Evolutionary conservation across 2,888 invertebrate species (phyloP).

Genomic region (Baccha elongata): DNA sequence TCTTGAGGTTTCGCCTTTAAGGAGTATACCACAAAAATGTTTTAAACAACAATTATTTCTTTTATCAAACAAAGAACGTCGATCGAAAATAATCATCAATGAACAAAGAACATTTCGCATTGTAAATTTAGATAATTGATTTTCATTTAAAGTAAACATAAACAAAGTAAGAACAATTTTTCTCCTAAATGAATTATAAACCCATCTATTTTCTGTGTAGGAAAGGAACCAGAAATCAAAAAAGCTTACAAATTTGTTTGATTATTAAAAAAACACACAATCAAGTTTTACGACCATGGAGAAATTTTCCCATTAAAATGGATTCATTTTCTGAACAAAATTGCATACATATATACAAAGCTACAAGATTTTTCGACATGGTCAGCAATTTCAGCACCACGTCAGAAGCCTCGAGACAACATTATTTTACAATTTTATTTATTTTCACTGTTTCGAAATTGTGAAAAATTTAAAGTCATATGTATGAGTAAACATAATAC

Average conservation of each 20-base stretch:
- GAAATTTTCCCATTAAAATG: slow-evolving; percentile 19
- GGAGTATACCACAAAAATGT: too few species aligned
- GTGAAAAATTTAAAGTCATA: slow-evolving; percentile 10
- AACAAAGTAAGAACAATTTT: not conserved
- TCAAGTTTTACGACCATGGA: slow-evolving; percentile 13
- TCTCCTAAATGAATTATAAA: not conserved
- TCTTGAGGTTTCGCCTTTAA: too few species aligned
- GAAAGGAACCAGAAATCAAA: slow-evolving; percentile 11
- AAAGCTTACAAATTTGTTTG: slow-evolving; percentile 21
- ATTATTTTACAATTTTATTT: slow-evolving; percentile 18
- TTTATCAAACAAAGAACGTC: too few species aligned
- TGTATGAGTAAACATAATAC: not conserved
- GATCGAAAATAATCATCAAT: too few species aligned
- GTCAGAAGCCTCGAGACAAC: not conserved
- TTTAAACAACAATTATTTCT: too few species aligned
- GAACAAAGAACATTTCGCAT: too few species aligned
- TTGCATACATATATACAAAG: too few species aligned
- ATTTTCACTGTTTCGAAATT: slow-evolving; percentile 4
- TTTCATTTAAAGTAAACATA: not conserved
- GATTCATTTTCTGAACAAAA: not conserved
- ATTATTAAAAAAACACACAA: slow-evolving; percentile 23
- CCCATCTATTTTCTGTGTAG: not conserved
- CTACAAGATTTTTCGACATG: not conserved
- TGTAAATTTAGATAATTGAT: too few species aligned
- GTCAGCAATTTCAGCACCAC: not conserved